Evolutionary conservation across 2,888 invertebrate genomes (phyloP), one percentile per base, ranked within the genome.

Genomic region (Orthosia gothica): DNA sequence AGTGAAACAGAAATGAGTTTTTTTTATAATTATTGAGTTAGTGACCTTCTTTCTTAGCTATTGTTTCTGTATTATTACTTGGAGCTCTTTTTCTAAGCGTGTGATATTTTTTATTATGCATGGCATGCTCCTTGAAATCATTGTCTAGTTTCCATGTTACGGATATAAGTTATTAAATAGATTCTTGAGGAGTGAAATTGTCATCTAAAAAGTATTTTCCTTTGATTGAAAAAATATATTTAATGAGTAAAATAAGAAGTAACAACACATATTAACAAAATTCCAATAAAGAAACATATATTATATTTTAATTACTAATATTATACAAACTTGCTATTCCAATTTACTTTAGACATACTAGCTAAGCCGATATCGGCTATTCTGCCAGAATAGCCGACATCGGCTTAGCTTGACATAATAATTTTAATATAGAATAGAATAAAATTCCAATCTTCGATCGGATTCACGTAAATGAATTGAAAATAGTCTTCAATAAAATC

Each of bases 1-100:
- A 65, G 40, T 58, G 45, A 40, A 80, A 83, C 69, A 55, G 26
- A 62, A n/a, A 13, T 65, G 52, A 54, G 32, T 62, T 78, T 76
- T 65, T 69, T 74, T 74, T 62, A 61, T 70, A 54, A 45, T 20
- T 61, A 52, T 67, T 70, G 55, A 55, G 70, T 74, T 65, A 62
- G 64, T 84, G 68, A 74, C 84, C 81, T 74, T 65, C 57, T 70
- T 74, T 57, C 0, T 59, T 50, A 49, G 12, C 45, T 59, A 54
- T 80, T 68, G 57, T 79, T 47, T 77, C 40, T 81, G 2, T 40
- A 4, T 55, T 62, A 61, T 61, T 32, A 67, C 26, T 23, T 59
- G 54, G 80, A n/a, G 49, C 16, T 52, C 12, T 54, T 49, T 7
- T 55, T 68, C 5, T 45, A 20, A 47, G 20, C 11, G 20, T 70